phyloP scores from a whole-genome alignment of 2,888 invertebrate species.

The Disparrhopalites patrizii region DNA sequence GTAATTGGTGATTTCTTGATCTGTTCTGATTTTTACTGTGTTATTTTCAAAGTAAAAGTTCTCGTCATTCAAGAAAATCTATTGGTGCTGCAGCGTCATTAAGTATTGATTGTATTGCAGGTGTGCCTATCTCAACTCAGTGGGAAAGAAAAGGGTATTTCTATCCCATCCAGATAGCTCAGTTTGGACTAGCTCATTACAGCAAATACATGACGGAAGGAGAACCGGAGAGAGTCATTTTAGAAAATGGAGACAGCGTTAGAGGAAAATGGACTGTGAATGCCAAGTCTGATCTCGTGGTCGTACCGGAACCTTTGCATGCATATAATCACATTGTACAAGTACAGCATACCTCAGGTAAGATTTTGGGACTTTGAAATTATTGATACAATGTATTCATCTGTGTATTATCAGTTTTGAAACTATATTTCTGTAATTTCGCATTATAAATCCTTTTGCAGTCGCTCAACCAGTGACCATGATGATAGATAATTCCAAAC shows the following conservation, averaged over 20 bases:
- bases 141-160: conserved; percentile 95
- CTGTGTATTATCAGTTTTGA: background rate
- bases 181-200: conserved; percentile 95
- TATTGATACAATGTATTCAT: background rate
- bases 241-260: conserved; percentile 72
- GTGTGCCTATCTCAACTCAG: conserved; percentile 89
- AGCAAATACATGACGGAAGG: conserved; percentile 88
- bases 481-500: conserved; percentile 5
- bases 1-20: too few species aligned
- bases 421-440: background rate
- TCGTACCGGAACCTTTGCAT: conserved; percentile 18
- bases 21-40: background rate
- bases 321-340: conserved; percentile 34
- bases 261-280: conserved; percentile 35
- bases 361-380: background rate
- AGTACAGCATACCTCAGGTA: conserved; percentile 30
- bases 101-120: too few species aligned
- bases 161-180: conserved; percentile 98
- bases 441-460: background rate
- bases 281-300: background rate
- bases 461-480: conserved; percentile 10
- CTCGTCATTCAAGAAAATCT: too few species aligned
- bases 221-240: conserved; percentile 65
- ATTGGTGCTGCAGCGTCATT: background rate
- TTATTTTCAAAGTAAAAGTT: background rate